Percentiles rank a stretch among this genome's conserved stretches.
Conservation (phyloP, 2,888 invertebrate genomes). For the Hyposoter didymator region DNA sequence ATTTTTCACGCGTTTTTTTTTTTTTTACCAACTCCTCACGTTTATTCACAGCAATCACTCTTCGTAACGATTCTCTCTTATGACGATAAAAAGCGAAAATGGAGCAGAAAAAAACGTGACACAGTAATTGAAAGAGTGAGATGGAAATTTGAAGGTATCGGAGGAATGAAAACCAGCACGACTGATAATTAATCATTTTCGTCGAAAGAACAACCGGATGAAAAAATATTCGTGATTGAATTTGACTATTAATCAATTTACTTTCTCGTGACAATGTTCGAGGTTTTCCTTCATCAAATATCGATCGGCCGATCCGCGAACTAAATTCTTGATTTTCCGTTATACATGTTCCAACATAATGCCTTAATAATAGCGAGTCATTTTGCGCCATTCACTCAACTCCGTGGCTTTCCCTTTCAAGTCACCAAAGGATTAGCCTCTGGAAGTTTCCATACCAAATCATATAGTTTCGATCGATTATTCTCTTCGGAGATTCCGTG, state of each 20-base stretch:
- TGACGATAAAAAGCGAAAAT: constrained; percentile 2
- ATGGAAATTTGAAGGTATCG: neutral
- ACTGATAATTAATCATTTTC: neutral
- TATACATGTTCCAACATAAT: neutral
- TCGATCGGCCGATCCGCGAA: neutral
- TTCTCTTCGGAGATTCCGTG: neutral
- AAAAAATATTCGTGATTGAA: constrained; percentile 16
- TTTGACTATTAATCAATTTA: constrained; percentile 44
- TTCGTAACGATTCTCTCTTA: neutral
- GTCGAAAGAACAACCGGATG: constrained; percentile 15
- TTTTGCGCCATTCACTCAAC: neutral
- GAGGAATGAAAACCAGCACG: constrained; percentile 35
- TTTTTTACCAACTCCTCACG: neutral
- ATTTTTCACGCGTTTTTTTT: neutral
- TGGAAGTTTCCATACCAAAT: neutral
- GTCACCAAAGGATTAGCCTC: neutral
- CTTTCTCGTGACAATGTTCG: neutral
- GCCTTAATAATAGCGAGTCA: neutral
- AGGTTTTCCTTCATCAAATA: constrained; percentile 23
- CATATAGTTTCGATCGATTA: neutral
- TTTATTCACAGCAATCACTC: neutral
- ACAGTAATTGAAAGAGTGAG: neutral
- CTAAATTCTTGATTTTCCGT: neutral
- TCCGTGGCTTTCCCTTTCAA: neutral
- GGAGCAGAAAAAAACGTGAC: neutral